Percentiles rank a stretch among this genome's conserved stretches.
Evolutionary conservation across 64 coral and sea anemone genomes (phyloP).

Genomic region (Actinia equina): DNA sequence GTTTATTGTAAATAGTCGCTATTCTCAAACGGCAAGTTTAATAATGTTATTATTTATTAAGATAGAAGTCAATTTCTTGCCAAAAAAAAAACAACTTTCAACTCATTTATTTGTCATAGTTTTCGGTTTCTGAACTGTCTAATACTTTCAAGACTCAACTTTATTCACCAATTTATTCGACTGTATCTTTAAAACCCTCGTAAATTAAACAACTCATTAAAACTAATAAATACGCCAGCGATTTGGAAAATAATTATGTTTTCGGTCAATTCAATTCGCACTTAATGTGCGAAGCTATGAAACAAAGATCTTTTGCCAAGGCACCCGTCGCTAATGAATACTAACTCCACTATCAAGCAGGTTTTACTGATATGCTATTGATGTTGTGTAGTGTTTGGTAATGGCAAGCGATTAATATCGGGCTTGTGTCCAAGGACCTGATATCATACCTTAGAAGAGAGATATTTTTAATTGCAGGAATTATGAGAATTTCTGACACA

Average conservation of each 20-base stretch:
- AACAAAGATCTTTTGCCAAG: neutral
- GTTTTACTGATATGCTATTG: neutral
- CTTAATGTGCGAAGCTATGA: neutral
- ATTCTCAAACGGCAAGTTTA: neutral
- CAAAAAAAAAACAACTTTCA: neutral
- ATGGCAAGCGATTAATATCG: constrained; percentile 2
- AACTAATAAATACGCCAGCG: constrained; percentile 7
- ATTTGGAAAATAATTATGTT: constrained; percentile 12
- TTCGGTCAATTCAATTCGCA: constrained; percentile 1
- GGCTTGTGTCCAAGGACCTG: neutral
- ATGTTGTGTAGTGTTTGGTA: neutral
- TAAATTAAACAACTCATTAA: constrained; percentile 11
- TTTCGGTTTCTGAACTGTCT: neutral
- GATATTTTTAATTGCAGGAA: neutral
- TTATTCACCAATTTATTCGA: neutral
- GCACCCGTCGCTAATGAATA: neutral
- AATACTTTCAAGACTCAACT: neutral
- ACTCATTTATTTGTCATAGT: neutral
- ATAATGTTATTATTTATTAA: neutral
- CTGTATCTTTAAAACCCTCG: neutral
- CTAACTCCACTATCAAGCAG: neutral
- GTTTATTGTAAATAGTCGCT: neutral
- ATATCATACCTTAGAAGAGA: neutral
- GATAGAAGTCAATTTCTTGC: neutral
- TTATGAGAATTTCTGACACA: neutral